Percentiles rank a stretch among this genome's conserved stretches.
Conservation (phyloP, 2,113 vertebrate genomes). For the Pteruthius melanotis region DNA sequence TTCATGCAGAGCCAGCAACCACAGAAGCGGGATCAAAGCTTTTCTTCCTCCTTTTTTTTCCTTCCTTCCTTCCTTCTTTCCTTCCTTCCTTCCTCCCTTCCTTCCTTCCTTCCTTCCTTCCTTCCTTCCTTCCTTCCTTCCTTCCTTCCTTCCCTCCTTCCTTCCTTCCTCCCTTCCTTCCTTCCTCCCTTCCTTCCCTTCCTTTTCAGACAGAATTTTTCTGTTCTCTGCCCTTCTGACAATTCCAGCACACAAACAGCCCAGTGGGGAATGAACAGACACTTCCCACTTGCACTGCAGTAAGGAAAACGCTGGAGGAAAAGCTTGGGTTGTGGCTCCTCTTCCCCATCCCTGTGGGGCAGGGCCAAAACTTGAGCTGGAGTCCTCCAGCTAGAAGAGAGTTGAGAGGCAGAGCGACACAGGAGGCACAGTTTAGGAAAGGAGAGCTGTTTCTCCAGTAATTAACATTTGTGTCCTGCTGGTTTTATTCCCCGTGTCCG, state of each 20-base stretch:
- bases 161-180: too few relatives aligned
- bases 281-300: neutral
- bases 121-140: too few relatives aligned
- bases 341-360: neutral
- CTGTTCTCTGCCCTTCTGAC: neutral
- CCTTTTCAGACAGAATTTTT: neutral
- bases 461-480: neutral
- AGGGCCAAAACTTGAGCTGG: neutral
- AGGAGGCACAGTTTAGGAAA: neutral
- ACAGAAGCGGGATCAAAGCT: neutral
- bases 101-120: neutral
- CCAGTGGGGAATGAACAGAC: neutral
- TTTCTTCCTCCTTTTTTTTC: neutral
- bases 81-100: too few relatives aligned
- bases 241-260: neutral
- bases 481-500: neutral
- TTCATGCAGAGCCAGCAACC: neutral
- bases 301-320: neutral
- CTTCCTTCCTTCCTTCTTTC: neutral
- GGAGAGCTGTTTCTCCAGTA: neutral
- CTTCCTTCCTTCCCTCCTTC: too few relatives aligned
- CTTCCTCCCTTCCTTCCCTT: too few relatives aligned
- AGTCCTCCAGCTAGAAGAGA: neutral
- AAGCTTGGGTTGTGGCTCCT: fast-evolving
- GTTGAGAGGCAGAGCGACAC: neutral